Evolutionary conservation across 2,113 vertebrate genomes (phyloP), one percentile per base, ranked within the genome.

Genomic region (Empidonax traillii): DNA sequence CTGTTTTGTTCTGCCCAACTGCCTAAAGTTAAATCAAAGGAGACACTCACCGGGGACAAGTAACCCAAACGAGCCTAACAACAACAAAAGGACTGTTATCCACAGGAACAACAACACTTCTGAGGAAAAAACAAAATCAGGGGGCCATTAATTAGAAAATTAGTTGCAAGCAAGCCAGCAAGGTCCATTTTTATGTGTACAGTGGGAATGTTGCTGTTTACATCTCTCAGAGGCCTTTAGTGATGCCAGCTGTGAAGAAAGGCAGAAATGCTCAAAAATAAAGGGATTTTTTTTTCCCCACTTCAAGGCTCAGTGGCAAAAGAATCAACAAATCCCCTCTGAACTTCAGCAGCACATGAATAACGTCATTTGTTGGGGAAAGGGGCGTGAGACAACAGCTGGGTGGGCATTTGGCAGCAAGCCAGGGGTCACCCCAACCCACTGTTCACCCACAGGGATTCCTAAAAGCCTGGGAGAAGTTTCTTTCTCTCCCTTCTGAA

Each of bases 101-200:
- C 6, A 2, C 67, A 68, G 56, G 74, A 93, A 85, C 31, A 67
- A 55, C 44, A 61, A 30, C 31, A 44, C 52, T 91, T 85, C 85
- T 72, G 59, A 94, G 77, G 51, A 71, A 74, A 59, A 82, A 46
- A 84, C 27, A 74, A 90, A 59, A 72, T 25, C 44, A 7, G 56
- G 68, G 69, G 87, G 52, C 37, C 47, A 75, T 86, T 89, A 90
- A 89, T 84, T 90, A 92, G 73, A 33, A 93, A 92, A 94, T 87
- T 59, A 81, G 52, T 78, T 96, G 56, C 62, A 78, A 63, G 21
- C 44, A 89, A 92, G 22, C 56, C 78, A 85, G 35, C 39, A 62
- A 71, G 52, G 77, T 90, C 90, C 81, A 47, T 74, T 86, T 86
- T 90, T 28, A 61, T 61, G 27, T 63, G 44, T 27, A 81, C 88